Base-by-base conservation (phyloP, 2,113 vertebrate species). In the Oxyura jamaicensis region DNA sequence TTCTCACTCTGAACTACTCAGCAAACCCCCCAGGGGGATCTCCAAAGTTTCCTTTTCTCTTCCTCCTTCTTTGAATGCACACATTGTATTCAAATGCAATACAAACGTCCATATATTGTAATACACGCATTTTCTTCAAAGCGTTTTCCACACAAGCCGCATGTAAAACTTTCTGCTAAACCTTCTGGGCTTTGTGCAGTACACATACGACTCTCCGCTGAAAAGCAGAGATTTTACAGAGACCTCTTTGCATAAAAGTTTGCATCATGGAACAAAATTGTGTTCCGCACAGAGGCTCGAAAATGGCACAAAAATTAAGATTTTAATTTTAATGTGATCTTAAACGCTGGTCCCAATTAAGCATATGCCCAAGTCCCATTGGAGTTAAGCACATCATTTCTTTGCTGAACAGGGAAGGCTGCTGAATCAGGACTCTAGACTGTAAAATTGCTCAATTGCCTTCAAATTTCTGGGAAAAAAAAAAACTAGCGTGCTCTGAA, bases 381-480 rank as follows among this genome's bases (percentile, higher is more conserved):
- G 95, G 92, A 96, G 84, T 95, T 94, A 87, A 93, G 91, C 81
- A 93, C 91, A 89, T 95, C 8, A 93, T 95, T 97, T 92, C 86
- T 89, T 79, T 94, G 81, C 94, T 89, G 96, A 96, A 62, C 74
- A 69, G 81, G 83, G 86, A 96, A 95, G 91, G 83, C 92, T 97
- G 96, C 96, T 96, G 96, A 96, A 96, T 96, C 96, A 96, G 93
- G 95, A 96, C 86, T 96, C 93, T 59, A 91, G 74, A 94, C 94
- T 94, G 96, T 94, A 96, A 97, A 97, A 97, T 96, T 96, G 95
- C 92, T 95, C 96, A 97, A 96, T 93, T 96, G 96, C 95, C 92
- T 96, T 95, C 93, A 96, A 93, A 95, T 96, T 97, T 96, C 96
- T 95, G 53, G 91, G 80, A 85, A 10, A 82, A 87, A 94, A 75